Evolutionary conservation across 2,113 vertebrate species (phyloP).

Genomic region (Podocnemis expansa): DNA sequence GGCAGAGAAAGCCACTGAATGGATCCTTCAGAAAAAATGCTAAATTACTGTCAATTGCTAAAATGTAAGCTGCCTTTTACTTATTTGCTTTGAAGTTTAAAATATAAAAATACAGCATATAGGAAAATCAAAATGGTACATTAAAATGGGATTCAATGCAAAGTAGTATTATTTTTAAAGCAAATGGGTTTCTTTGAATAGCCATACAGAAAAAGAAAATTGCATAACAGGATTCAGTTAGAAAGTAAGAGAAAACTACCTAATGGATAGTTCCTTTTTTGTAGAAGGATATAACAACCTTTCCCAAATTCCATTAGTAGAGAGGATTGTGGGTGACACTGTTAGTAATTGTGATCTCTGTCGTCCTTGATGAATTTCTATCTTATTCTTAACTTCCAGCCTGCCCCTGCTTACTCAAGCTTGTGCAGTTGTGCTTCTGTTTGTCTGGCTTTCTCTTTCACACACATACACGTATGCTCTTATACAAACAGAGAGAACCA

Average conservation of each 20-base stretch:
- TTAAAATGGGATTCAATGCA: conserved; percentile 55
- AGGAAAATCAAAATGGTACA: conserved; percentile 46
- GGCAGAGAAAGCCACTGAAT: background rate
- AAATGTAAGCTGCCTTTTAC: conserved; percentile 16
- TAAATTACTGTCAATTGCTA: conserved; percentile 24
- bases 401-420: background rate
- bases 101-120: conserved; percentile 27
- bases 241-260: background rate
- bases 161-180: conserved; percentile 24
- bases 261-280: background rate
- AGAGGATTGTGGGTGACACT: background rate
- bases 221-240: background rate
- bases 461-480: background rate
- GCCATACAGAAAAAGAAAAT: background rate
- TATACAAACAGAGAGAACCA: background rate
- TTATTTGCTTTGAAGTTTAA: conserved; percentile 53
- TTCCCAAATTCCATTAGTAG: background rate
- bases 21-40: conserved; percentile 7
- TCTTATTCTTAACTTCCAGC: background rate
- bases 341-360: background rate
- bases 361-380: background rate
- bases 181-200: background rate
- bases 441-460: background rate
- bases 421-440: background rate
- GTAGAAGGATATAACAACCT: background rate